Evolutionary conservation across 2,888 invertebrate species (phyloP).

Genomic region (Leptodirus hochenwartii): DNA sequence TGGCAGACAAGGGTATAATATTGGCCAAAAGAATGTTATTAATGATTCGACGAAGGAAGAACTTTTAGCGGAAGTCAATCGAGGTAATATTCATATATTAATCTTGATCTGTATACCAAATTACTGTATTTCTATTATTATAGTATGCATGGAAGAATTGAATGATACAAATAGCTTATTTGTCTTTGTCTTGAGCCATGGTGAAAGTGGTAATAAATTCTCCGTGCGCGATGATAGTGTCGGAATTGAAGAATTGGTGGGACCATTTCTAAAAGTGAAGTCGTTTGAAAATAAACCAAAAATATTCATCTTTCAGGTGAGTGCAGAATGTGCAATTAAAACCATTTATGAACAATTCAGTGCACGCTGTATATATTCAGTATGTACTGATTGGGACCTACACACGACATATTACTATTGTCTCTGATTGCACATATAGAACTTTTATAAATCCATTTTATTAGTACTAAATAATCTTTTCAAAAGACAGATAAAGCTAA

Average conservation of each 20-base stretch:
- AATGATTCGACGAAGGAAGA: conserved; percentile 15
- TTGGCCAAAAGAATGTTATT: conserved; percentile 15
- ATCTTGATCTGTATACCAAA: too few species aligned
- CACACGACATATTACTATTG: too few species aligned
- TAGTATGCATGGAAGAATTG: conserved; percentile 14
- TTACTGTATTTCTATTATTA: too few species aligned
- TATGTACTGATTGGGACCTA: too few species aligned
- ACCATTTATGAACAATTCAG: too few species aligned
- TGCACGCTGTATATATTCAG: too few species aligned
- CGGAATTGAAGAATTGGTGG: conserved; percentile 12
- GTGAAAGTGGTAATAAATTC: conserved; percentile 16
- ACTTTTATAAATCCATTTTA: too few species aligned
- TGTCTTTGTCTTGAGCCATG: conserved; percentile 21
- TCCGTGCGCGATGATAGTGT: conserved; percentile 14
- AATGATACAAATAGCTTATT: conserved; percentile 18
- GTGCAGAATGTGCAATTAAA: too few species aligned
- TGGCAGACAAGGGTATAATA: conserved; percentile 20
- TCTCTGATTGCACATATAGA: too few species aligned
- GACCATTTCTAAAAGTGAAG: conserved; percentile 14
- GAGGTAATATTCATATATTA: too few species aligned
- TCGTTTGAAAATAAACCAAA: conserved; percentile 20
- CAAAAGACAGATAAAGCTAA: too few species aligned
- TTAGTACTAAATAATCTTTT: too few species aligned
- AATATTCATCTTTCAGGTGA: conserved; percentile 23
- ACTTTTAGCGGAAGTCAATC: conserved; percentile 9